Evolutionary conservation across 2,113 vertebrate species (phyloP).

Genomic region (Thalassarche chlororhynchos): DNA sequence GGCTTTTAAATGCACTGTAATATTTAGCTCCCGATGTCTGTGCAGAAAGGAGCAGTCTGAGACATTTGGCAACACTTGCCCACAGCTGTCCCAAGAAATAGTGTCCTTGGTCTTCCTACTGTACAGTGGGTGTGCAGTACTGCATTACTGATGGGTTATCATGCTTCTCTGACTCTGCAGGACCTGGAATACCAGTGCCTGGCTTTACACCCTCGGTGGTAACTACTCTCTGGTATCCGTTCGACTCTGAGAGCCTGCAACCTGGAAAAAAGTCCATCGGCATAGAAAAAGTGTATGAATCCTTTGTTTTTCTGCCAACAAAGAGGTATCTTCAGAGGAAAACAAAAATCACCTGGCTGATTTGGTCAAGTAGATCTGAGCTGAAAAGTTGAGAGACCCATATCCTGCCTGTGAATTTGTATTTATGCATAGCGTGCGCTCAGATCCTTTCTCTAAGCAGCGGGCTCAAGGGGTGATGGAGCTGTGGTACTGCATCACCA

Average conservation of each 20-base stretch:
- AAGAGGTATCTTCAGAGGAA: not conserved
- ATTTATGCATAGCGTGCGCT: accelerated
- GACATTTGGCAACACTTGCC: not conserved
- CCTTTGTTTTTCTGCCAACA: not conserved
- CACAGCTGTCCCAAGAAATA: not conserved
- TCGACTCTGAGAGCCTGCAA: not conserved
- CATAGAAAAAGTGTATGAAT: not conserved
- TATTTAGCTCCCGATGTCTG: not conserved
- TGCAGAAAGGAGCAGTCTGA: not conserved
- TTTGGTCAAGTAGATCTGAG: not conserved
- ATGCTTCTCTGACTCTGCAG: not conserved
- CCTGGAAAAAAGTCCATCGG: not conserved
- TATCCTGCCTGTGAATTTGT: not conserved
- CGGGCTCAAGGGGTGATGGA: not conserved
- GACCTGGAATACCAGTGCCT: not conserved
- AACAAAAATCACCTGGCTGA: not conserved
- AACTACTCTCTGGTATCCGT: not conserved
- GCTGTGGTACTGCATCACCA: not conserved
- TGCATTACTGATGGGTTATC: not conserved
- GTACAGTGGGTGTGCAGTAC: not conserved
- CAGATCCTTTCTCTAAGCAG: not conserved
- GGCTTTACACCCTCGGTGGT: not conserved
- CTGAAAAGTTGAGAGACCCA: not conserved
- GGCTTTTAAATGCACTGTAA: not conserved
- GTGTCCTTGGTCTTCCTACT: not conserved